phyloP scores from a whole-genome alignment of 2,888 invertebrate species.

The Cremastobaeus sp. region DNA sequence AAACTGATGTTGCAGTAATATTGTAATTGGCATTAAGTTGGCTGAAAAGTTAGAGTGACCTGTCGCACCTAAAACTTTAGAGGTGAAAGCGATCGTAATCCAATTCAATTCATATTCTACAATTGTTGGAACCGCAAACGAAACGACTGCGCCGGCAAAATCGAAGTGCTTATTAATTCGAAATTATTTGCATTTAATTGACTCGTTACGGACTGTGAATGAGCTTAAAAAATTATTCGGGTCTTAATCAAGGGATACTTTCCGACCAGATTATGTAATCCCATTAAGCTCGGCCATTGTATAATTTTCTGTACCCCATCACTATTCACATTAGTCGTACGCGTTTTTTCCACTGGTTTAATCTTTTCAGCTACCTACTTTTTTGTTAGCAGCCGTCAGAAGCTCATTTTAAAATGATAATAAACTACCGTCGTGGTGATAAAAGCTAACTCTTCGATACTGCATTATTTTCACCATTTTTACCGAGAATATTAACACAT shows the following conservation, averaged over 20 bases:
- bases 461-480: too few relatives aligned
- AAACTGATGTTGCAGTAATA: constrained; percentile 51
- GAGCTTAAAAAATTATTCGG: constrained; percentile 54
- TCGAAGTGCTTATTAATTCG: constrained; percentile 53
- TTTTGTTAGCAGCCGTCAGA: too few relatives aligned
- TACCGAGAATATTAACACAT: too few relatives aligned
- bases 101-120: constrained; percentile 47
- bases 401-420: too few relatives aligned
- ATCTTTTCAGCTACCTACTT: too few relatives aligned
- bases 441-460: too few relatives aligned
- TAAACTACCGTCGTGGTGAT: too few relatives aligned
- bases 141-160: constrained; percentile 38
- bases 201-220: constrained; percentile 47
- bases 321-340: constrained; percentile 45
- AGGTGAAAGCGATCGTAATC: constrained; percentile 29
- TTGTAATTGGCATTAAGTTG: constrained; percentile 50
- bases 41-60: constrained; percentile 50
- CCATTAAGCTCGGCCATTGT: constrained; percentile 58
- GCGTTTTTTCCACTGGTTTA: too few relatives aligned
- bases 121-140: constrained; percentile 27
- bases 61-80: constrained; percentile 33
- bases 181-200: constrained; percentile 52
- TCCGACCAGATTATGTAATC: constrained; percentile 51
- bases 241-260: constrained; percentile 50
- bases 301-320: constrained; percentile 50